These are phyloP conservation scores for Diorhabda carinulata DNA, from an alignment of 1,140 invertebrate genomes.

Conservation along the genomic window DNA sequence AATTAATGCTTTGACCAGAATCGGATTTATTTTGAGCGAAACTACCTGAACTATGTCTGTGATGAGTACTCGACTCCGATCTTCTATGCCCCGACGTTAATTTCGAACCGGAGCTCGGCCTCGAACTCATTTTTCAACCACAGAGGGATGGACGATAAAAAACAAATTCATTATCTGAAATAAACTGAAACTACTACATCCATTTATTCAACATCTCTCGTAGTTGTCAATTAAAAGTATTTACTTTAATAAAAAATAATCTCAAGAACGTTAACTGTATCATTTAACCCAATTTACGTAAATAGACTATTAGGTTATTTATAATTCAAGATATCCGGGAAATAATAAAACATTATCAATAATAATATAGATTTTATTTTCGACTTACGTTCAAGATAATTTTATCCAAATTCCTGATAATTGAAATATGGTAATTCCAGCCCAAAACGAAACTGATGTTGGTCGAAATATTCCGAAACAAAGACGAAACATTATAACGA, in stretches of 20 bases:
- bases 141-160: background rate
- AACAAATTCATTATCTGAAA: constrained; percentile 10
- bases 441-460: background rate
- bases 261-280: background rate
- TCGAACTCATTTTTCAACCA: constrained; percentile 31
- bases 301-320: background rate
- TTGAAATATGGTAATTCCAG: background rate
- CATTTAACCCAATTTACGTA: background rate
- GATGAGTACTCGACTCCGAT: constrained; percentile 38
- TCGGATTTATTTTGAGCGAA: constrained; percentile 40
- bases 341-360: too few species aligned
- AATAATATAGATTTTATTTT: too few species aligned
- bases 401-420: background rate
- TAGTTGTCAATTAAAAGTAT: background rate
- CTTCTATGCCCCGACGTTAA: constrained; percentile 37
- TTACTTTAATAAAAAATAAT: background rate
- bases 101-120: constrained; percentile 36
- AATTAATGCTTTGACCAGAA: constrained; percentile 43
- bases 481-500: background rate
- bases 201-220: background rate
- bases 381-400: too few species aligned
- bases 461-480: background rate
- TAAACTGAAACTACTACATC: background rate
- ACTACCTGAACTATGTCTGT: constrained; percentile 40
- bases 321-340: too few species aligned